Percentiles rank a stretch among this genome's conserved stretches.
Evolutionary conservation across 2,113 vertebrate species (phyloP).

Genomic region (Myotis lucifugus): DNA sequence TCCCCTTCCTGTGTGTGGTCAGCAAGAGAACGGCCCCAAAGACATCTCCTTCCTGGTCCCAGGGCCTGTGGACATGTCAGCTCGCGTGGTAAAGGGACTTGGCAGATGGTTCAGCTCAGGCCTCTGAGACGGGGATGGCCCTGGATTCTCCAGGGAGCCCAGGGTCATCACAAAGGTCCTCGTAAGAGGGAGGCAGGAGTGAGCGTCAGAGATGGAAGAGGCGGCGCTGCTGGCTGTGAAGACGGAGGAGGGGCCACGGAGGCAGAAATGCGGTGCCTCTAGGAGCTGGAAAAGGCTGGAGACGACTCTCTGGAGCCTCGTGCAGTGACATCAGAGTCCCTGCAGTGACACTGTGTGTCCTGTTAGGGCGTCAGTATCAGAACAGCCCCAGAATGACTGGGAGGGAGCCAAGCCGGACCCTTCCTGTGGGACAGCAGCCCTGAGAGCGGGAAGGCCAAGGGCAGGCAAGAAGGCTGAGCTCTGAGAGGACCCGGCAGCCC

Average conservation of each 20-base stretch:
- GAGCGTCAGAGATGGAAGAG: not conserved
- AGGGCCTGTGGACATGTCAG: not conserved
- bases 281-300: not conserved
- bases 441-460: not conserved
- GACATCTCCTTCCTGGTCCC: not conserved
- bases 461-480: not conserved
- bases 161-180: not conserved
- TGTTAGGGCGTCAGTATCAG: not conserved
- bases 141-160: not conserved
- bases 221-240: not conserved
- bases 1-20: fast-evolving
- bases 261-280: fast-evolving
- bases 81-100: fast-evolving
- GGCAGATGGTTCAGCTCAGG: not conserved
- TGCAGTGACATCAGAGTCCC: not conserved
- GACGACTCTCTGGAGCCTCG: fast-evolving
- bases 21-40: fast-evolving
- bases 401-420: not conserved
- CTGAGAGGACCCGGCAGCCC: not conserved
- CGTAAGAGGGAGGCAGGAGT: not conserved
- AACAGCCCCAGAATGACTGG: not conserved
- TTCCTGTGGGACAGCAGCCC: not conserved
- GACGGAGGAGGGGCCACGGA: fast-evolving
- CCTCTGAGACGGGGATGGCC: not conserved
- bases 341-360: not conserved